A percentile compares a stretch with the other conserved stretches of the same genome.
Conservation (phyloP, 1,140 invertebrate species). For the Popillia japonica region DNA sequence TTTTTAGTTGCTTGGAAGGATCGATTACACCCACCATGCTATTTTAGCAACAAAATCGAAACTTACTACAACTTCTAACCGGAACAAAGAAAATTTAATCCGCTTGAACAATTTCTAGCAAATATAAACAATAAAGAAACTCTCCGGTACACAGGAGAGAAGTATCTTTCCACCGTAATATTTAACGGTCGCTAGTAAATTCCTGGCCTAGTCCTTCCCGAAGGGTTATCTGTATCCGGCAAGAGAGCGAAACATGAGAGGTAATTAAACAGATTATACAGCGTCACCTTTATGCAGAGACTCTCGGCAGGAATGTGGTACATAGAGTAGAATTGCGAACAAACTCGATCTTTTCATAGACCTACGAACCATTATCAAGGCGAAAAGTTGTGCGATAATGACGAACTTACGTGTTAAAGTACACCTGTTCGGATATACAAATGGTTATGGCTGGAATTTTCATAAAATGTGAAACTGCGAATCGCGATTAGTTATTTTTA, state of each 20-base stretch:
- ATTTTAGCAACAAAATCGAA: not conserved
- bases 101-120: not conserved
- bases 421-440: not conserved
- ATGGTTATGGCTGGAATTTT: not conserved
- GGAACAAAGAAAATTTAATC: not conserved
- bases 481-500: not conserved
- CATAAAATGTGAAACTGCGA: not conserved
- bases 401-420: not conserved
- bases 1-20: no score
- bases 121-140: conserved; percentile 8
- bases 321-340: not conserved
- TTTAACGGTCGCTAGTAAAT: not conserved
- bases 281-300: not conserved
- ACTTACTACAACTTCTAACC: not conserved
- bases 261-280: conserved; percentile 14
- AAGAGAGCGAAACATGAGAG: not conserved
- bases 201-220: not conserved
- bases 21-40: no score
- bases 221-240: not conserved
- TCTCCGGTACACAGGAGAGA: not conserved
- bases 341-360: not conserved
- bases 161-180: conserved; percentile 1
- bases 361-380: not conserved
- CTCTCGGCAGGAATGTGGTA: not conserved
- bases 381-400: not conserved